Evolutionary conservation across 2,113 vertebrate genomes (phyloP), one percentile per base, ranked within the genome.

Genomic region (Xenopus tropicalis): DNA sequence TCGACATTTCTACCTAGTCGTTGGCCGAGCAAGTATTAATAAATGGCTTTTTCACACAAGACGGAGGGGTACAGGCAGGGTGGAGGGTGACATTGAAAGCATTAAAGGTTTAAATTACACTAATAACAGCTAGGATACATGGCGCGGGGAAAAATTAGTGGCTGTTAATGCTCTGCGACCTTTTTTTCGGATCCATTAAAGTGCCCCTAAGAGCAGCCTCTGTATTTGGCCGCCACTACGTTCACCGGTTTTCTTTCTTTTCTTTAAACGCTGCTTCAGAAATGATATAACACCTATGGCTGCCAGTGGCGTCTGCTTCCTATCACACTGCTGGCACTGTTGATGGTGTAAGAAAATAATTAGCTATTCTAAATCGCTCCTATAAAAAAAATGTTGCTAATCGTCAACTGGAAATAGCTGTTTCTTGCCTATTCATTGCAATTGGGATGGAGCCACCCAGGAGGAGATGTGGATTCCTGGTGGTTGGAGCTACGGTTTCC

Each of bases 71-170:
- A 69, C 13, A 48, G 72, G 66, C 46, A 61, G 67, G 21, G 17
- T 14, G 44, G 58, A 75, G 72, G 72, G 72, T 56, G 57, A 58
- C 57, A 75, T 75, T 69, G 69, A 56, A 69, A 69, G 66, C 57
- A 75, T 75, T 75, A 75, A 44, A 67, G 66, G 65, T 54, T 75
- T 69, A 63, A 62, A 69, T 76, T 69, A 76, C 73, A 63, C 48
- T 76, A 76, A 76, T 76, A 76, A 69, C 73, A 76, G 69, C 69
- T 44, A 69, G 66, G 73, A 76, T 76, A 62, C 69, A 37, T 44
- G 57, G 63, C 46, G 25, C 66, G 56, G 37, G 59, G 66, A 37
- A 68, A 74, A 69, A 76, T 69, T 69, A 63, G 73, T 63, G 66
- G 61, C 58, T 76, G 66, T 63, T 54, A 69, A 69, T 56, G 25